phyloP scores from a whole-genome alignment of 35 echinoderm and acorn worm genomes.

The Stichopus chloronotus region DNA sequence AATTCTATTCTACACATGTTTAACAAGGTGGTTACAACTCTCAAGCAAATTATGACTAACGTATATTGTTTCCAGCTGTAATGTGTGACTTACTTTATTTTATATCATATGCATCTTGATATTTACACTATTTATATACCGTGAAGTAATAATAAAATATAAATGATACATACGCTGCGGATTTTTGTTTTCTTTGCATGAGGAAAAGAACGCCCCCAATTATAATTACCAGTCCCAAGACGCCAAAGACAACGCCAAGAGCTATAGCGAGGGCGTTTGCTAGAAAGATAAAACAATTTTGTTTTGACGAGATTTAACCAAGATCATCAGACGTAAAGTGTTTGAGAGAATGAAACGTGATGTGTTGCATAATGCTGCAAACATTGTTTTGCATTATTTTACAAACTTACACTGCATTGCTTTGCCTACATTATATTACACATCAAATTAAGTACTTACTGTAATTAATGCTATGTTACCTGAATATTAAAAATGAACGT shows the following conservation, averaged over 20 bases:
- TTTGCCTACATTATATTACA: background rate
- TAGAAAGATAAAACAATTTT: background rate
- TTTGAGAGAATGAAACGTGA: background rate
- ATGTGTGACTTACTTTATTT: no score
- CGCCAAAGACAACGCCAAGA: constrained; percentile 6
- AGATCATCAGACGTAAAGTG: background rate
- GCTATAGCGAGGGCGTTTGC: constrained; percentile 1
- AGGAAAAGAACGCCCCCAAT: background rate
- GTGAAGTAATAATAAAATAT: no score
- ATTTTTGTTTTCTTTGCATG: background rate
- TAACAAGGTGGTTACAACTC: no score
- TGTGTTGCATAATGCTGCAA: background rate
- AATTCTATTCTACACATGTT: no score
- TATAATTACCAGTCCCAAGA: background rate
- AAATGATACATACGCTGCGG: background rate
- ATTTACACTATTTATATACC: no score
- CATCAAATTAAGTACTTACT: background rate
- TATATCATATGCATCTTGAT: no score
- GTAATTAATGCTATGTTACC: background rate
- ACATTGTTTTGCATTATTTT: background rate
- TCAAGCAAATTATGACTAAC: no score
- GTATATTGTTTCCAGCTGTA: no score
- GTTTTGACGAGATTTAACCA: no score
- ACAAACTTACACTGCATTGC: background rate
- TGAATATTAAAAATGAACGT: no score